Percentiles rank a stretch among this genome's conserved stretches.
phyloP scores from a whole-genome alignment of 2,888 invertebrate species.

The Diarsia dahlii region DNA sequence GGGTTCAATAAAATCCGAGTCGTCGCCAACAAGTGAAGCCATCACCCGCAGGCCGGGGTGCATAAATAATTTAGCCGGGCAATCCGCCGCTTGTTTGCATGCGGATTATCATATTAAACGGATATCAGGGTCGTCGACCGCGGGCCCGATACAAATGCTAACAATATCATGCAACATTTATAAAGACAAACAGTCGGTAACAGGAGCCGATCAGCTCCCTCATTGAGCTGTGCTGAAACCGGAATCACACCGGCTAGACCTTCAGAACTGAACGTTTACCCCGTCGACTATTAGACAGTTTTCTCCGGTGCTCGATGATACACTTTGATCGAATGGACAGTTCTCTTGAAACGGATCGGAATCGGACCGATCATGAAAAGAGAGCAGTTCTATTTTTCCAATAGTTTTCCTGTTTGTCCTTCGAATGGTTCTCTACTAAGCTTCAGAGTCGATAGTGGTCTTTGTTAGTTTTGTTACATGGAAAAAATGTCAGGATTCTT shows the following conservation, averaged over 20 bases:
- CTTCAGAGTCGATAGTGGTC: slow-evolving; percentile 19
- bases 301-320: slow-evolving; percentile 35
- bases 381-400: slow-evolving; percentile 38
- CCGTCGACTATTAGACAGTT: slow-evolving; percentile 22
- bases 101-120: slow-evolving; percentile 91
- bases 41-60: slow-evolving; percentile 86
- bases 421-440: slow-evolving; percentile 28
- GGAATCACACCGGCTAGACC: slow-evolving; percentile 33
- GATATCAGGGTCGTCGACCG: slow-evolving; percentile 86
- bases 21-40: slow-evolving; percentile 81
- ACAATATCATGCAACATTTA: slow-evolving; percentile 88
- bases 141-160: slow-evolving; percentile 84
- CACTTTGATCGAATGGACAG: slow-evolving; percentile 46
- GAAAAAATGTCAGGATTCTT: not conserved
- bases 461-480: slow-evolving; percentile 25
- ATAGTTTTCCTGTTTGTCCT: slow-evolving; percentile 43
- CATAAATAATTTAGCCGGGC: slow-evolving; percentile 89
- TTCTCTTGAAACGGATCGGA: slow-evolving; percentile 34
- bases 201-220: slow-evolving; percentile 60
- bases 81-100: slow-evolving; percentile 90
- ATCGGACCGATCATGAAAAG: slow-evolving; percentile 35
- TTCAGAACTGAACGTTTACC: slow-evolving; percentile 25
- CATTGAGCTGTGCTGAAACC: slow-evolving; percentile 46
- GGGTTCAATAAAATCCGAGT: slow-evolving; percentile 84
- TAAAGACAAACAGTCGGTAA: slow-evolving; percentile 79